phyloP scores from a whole-genome alignment of 2,888 invertebrate species.

The Psylliodes chrysocephalus region DNA sequence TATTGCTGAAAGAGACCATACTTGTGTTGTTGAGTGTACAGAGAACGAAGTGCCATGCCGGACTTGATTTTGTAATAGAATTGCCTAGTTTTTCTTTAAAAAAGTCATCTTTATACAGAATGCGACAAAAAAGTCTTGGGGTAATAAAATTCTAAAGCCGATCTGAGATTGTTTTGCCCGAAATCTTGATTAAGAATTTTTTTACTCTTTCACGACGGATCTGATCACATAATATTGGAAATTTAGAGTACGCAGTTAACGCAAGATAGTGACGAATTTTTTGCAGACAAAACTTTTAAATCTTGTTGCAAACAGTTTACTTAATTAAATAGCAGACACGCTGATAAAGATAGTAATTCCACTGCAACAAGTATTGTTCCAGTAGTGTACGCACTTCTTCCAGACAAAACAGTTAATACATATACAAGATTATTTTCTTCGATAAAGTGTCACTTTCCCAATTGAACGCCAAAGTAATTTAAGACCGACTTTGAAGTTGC shows the following conservation, averaged over 20 bases:
- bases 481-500: no score
- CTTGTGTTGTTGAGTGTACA: no score
- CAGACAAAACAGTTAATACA: background rate
- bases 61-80: background rate
- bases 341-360: background rate
- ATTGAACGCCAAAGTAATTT: no score
- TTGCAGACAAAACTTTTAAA: background rate
- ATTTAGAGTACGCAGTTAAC: background rate
- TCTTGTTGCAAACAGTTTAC: background rate
- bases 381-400: background rate
- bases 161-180: no score
- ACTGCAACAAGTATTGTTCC: background rate
- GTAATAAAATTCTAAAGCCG: background rate
- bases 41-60: no score
- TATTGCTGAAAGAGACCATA: no score
- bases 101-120: conserved; percentile 1
- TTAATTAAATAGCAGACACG: background rate
- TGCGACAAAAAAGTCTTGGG: conserved; percentile 3
- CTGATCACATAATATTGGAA: background rate
- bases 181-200: background rate
- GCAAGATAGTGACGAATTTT: background rate
- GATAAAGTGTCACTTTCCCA: no score
- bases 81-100: background rate
- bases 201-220: background rate
- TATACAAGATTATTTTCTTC: background rate